Evolutionary conservation across 2,888 invertebrate species (phyloP).

Genomic region (Girardia tigrina): DNA sequence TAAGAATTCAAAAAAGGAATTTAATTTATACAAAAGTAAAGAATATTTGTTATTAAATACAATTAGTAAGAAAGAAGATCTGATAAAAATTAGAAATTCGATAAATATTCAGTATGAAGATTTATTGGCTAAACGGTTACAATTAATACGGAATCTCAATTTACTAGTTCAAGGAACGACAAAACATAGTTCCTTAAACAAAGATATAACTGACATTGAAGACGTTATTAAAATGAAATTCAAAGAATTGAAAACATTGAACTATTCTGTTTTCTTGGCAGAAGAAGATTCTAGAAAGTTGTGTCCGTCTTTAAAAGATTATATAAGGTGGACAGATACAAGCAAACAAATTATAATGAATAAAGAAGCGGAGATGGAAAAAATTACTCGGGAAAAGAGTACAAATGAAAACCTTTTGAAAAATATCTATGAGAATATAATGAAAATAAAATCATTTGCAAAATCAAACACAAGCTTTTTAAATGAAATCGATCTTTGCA

Average conservation of each 20-base stretch:
- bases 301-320: background rate
- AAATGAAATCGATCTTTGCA: too few relatives aligned
- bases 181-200: background rate
- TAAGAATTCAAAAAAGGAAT: background rate
- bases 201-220: background rate
- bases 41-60: background rate
- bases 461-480: too few relatives aligned
- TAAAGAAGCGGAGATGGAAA: background rate
- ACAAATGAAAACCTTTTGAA: background rate
- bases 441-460: too few relatives aligned
- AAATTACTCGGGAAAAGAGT: background rate
- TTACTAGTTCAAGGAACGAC: background rate
- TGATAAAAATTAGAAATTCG: background rate
- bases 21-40: background rate
- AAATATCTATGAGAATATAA: background rate
- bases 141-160: background rate
- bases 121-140: background rate
- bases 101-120: background rate
- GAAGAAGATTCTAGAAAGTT: slow-evolving; percentile 3
- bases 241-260: background rate
- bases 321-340: background rate
- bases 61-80: slow-evolving; percentile 3
- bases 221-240: background rate
- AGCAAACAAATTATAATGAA: background rate
- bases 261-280: slow-evolving; percentile 7